Conservation (phyloP, 35 echinoderm and acorn worm species). For the Ptychodera flava region DNA sequence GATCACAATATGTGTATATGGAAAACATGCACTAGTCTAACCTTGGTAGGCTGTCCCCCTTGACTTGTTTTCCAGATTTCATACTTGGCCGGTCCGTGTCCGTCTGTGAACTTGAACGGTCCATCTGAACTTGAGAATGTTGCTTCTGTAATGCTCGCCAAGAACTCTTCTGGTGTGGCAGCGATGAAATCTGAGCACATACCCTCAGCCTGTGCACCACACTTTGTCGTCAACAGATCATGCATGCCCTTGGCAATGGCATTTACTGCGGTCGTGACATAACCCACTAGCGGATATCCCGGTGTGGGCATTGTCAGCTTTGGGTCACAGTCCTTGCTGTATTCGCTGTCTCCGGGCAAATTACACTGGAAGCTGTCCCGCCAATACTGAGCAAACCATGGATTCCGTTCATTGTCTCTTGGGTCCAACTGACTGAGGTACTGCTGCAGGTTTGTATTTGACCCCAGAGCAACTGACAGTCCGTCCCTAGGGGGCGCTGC, state of each 20-base stretch:
- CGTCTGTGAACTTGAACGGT: not conserved
- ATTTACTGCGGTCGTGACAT: not conserved
- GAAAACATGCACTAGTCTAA: too few species aligned
- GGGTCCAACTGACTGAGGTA: not conserved
- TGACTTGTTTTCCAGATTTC: not conserved
- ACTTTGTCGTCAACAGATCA: not conserved
- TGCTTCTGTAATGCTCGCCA: conserved; percentile 29
- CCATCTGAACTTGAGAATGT: conserved; percentile 7
- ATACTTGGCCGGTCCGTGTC: not conserved
- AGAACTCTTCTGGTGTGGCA: conserved; percentile 30
- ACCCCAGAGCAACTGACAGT: conserved; percentile 17
- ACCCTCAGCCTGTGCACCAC: not conserved
- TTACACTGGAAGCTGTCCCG: not conserved
- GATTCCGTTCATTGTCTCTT: not conserved
- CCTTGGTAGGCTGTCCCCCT: not conserved
- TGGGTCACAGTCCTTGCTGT: not conserved
- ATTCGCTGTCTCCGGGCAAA: not conserved
- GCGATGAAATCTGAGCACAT: conserved; percentile 5
- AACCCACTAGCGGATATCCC: not conserved
- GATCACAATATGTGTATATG: too few species aligned
- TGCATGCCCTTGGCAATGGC: not conserved
- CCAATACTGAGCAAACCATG: not conserved
- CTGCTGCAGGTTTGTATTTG: too few species aligned
- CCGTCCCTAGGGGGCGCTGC: conserved; percentile 28
- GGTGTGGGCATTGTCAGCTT: not conserved